phyloP scores from a whole-genome alignment of 92 coral and sea anemone species.

The Virgularia gustaviana region DNA sequence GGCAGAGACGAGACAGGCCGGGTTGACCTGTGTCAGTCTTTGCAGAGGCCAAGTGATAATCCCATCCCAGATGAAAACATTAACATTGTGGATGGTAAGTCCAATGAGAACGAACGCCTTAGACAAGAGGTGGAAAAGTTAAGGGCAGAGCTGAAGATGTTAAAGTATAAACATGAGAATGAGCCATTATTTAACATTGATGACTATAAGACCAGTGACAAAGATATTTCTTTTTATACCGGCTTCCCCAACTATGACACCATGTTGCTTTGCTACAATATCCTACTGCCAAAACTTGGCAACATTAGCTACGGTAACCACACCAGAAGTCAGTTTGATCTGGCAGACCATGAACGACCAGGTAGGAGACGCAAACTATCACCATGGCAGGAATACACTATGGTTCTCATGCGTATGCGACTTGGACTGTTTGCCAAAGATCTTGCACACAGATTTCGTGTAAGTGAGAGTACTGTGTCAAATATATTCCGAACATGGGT shows the following conservation, averaged over 20 bases:
- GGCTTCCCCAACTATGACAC: slow-evolving; percentile 20
- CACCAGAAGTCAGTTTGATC: too few relatives aligned
- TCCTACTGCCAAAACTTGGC: background rate
- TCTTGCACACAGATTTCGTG: too few relatives aligned
- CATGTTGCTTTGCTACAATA: slow-evolving; percentile 1
- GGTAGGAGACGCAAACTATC: background rate
- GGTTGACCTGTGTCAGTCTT: background rate
- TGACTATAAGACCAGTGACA: background rate
- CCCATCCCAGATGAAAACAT: slow-evolving; percentile 1
- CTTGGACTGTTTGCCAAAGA: too few relatives aligned
- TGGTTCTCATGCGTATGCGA: too few relatives aligned
- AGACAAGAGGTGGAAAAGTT: background rate
- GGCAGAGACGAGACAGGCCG: background rate
- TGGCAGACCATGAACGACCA: too few relatives aligned
- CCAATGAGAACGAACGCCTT: slow-evolving; percentile 4
- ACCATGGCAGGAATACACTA: background rate
- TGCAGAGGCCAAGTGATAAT: background rate
- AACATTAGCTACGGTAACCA: too few relatives aligned
- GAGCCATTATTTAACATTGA: too few relatives aligned
- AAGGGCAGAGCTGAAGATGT: background rate
- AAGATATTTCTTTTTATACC: slow-evolving; percentile 26
- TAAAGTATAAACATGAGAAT: background rate
- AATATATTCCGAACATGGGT: too few relatives aligned
- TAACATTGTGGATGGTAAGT: background rate
- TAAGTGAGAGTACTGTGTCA: too few relatives aligned